A percentile compares a stretch with the other conserved stretches of the same genome.
Evolutionary conservation across 1,140 invertebrate genomes (phyloP).

Genomic region (Trichomalopsis sarcophagae): DNA sequence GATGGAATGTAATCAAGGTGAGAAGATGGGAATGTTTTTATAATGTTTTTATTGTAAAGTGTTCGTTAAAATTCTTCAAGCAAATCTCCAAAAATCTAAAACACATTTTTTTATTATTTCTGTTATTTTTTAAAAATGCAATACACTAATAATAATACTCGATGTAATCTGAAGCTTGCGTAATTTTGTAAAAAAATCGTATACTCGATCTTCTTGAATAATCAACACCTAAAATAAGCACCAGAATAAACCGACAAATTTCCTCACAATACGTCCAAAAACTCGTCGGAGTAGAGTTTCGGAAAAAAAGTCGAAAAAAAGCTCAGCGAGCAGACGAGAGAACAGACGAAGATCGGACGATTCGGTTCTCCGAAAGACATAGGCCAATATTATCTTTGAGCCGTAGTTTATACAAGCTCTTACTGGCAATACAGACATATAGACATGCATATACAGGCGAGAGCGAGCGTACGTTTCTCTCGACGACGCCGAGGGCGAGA

Average conservation of each 20-base stretch:
- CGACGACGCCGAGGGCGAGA: neutral
- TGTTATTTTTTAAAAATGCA: too few relatives aligned
- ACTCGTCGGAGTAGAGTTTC: too few relatives aligned
- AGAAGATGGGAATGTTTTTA: too few relatives aligned
- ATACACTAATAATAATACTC: too few relatives aligned
- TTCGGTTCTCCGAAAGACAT: constrained; percentile 40
- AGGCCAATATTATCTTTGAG: constrained; percentile 45
- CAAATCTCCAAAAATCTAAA: too few relatives aligned
- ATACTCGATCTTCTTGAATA: too few relatives aligned
- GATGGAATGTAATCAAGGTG: neutral
- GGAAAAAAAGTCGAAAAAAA: neutral
- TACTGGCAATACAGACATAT: neutral
- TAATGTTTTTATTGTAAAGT: too few relatives aligned
- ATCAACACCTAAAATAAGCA: neutral
- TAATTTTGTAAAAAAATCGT: too few relatives aligned
- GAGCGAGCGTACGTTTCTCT: neutral
- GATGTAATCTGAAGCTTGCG: too few relatives aligned
- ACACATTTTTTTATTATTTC: too few relatives aligned
- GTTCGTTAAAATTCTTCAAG: too few relatives aligned
- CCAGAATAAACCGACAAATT: neutral
- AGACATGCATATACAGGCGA: neutral
- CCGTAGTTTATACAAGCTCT: constrained; percentile 28
- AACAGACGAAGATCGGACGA: neutral
- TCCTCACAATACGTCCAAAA: too few relatives aligned
- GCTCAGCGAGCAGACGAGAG: neutral